phyloP scores from a whole-genome alignment of 2,888 invertebrate species.

The Listrodromus nycthemerus region DNA sequence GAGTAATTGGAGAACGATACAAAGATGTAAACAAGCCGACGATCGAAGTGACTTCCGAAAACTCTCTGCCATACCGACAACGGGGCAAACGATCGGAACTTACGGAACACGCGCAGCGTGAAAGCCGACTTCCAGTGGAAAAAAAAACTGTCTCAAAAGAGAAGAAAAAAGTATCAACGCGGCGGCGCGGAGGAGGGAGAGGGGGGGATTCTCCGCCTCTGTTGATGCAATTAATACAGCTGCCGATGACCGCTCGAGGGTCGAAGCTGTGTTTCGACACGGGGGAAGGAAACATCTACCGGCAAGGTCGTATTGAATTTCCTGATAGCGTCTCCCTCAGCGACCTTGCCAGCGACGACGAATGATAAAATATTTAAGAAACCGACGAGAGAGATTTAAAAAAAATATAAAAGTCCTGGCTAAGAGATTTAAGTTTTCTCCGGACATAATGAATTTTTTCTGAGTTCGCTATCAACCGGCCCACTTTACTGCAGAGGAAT shows the following conservation, averaged over 20 bases:
- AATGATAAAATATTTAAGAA: constrained; percentile 41
- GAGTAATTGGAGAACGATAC: neutral
- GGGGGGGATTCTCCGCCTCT: constrained; percentile 34
- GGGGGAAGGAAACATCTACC: constrained; percentile 18
- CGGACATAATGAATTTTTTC: constrained; percentile 41
- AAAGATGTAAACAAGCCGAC: constrained; percentile 12
- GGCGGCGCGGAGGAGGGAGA: constrained; percentile 13
- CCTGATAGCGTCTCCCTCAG: constrained; percentile 24
- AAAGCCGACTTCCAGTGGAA: neutral
- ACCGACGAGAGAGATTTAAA: constrained; percentile 6
- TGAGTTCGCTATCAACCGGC: neutral
- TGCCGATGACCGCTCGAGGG: constrained; percentile 41
- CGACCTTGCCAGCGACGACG: constrained; percentile 38
- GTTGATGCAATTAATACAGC: constrained; percentile 50
- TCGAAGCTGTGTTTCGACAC: constrained; percentile 27
- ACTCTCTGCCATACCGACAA: neutral
- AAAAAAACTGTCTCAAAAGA: neutral
- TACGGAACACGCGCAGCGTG: constrained; percentile 14
- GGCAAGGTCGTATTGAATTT: constrained; percentile 49
- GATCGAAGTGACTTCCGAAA: neutral
- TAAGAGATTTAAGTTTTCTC: neutral
- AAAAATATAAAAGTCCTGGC: constrained; percentile 2
- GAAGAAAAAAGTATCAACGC: constrained; percentile 22
- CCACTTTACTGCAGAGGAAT: neutral
- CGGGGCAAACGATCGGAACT: neutral